Percentiles rank a stretch among this genome's conserved stretches.
Evolutionary conservation across 2,113 vertebrate genomes (phyloP).

Genomic region (Daboia siamensis): DNA sequence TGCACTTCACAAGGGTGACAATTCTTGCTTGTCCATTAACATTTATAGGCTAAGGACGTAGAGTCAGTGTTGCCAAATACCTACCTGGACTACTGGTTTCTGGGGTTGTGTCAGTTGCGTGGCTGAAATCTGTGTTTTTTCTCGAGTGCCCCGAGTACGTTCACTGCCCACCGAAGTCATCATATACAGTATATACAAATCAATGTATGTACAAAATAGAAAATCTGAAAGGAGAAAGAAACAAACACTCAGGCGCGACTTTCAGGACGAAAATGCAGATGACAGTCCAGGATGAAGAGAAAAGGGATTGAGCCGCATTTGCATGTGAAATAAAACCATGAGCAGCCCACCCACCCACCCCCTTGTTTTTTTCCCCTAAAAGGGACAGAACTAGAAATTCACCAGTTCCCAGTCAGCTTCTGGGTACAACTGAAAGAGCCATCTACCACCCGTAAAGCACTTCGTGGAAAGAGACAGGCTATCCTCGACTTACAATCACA

Average conservation of each 20-base stretch:
- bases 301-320: neutral
- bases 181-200: constrained; percentile 99
- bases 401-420: neutral
- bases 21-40: neutral
- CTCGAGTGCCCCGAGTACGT: constrained; percentile 86
- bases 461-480: no score
- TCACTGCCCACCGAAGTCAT: constrained; percentile 97
- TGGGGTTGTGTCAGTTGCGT: constrained; percentile 85
- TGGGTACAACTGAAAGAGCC: no score
- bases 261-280: neutral
- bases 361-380: neutral
- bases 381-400: neutral
- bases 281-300: neutral
- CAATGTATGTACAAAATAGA: constrained; percentile 99
- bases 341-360: no score
- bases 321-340: neutral
- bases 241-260: neutral
- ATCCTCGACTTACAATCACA: no score
- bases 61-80: constrained; percentile 18
- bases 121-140: constrained; percentile 80
- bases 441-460: no score
- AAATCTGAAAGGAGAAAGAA: constrained; percentile 79
- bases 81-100: constrained; percentile 92
- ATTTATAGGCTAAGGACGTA: no score
- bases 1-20: neutral